These are phyloP conservation scores for Macquaria australasica DNA, from an alignment of 2,113 vertebrate genomes.

Conservation along the genomic window DNA sequence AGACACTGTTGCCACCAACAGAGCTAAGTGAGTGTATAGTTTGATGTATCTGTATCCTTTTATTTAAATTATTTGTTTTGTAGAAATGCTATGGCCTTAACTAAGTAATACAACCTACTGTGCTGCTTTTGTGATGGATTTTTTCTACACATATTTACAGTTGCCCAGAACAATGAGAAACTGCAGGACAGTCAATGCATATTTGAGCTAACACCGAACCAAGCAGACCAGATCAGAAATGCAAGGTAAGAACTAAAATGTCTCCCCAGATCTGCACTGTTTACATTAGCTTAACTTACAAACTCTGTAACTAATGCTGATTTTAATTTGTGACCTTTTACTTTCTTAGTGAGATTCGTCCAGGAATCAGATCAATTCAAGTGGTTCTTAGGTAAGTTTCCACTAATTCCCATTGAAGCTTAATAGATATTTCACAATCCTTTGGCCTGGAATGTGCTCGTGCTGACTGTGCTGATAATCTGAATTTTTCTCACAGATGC, in stretches of 20 bases:
- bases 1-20: conserved; percentile 94
- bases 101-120: background rate
- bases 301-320: background rate
- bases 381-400: conserved; percentile 93
- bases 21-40: conserved; percentile 90
- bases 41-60: background rate
- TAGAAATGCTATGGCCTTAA: background rate
- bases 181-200: conserved; percentile 97
- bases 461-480: background rate
- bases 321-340: conserved; percentile 22
- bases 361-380: conserved; percentile 94
- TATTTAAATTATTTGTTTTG: background rate
- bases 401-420: background rate
- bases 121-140: background rate
- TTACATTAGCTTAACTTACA: background rate
- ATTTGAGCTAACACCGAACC: conserved; percentile 93
- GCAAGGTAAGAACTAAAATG: conserved; percentile 87
- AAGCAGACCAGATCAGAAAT: conserved; percentile 96
- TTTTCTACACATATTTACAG: conserved; percentile 76
- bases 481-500: background rate
- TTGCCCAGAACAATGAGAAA: conserved; percentile 96
- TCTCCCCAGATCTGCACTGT: background rate
- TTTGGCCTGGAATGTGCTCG: background rate
- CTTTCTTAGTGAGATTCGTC: conserved; percentile 90
- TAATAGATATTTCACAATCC: background rate